Percentiles rank a stretch among this genome's conserved stretches.
Conservation (phyloP, 1,140 invertebrate genomes). For the Drosophila ogumai region DNA sequence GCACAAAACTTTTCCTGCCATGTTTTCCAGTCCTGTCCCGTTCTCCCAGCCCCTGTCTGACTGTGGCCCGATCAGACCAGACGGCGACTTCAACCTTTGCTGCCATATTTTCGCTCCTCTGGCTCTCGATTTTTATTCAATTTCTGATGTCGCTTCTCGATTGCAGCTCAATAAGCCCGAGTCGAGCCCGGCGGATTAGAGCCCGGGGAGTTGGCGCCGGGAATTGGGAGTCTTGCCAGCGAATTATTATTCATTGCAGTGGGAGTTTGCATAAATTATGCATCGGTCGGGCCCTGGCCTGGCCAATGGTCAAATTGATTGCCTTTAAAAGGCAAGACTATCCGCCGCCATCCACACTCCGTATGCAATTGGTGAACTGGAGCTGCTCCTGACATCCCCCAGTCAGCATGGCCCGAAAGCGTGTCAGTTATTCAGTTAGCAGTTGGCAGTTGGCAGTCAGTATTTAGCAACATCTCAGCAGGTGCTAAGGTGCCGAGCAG, state of each 20-base stretch:
- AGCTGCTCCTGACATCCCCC: slow-evolving; percentile 58
- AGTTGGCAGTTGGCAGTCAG: slow-evolving; percentile 26
- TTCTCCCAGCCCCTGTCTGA: slow-evolving; percentile 13
- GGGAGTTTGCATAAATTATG: slow-evolving; percentile 59
- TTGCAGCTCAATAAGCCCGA: slow-evolving; percentile 72
- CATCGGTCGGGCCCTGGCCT: slow-evolving; percentile 14
- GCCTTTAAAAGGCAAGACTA: slow-evolving; percentile 33
- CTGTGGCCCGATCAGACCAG: slow-evolving; percentile 57
- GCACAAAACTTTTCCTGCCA: slow-evolving; percentile 65
- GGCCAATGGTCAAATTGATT: slow-evolving; percentile 51
- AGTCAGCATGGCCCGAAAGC: slow-evolving; percentile 56
- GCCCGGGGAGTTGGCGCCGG: slow-evolving; percentile 48
- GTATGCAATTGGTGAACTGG: slow-evolving; percentile 23
- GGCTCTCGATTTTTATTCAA: slow-evolving; percentile 71
- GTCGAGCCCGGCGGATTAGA: slow-evolving; percentile 54
- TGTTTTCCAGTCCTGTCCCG: slow-evolving; percentile 43
- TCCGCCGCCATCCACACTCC: slow-evolving; percentile 18
- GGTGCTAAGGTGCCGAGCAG: slow-evolving; percentile 26
- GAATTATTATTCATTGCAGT: slow-evolving; percentile 78
- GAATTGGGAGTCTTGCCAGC: slow-evolving; percentile 48
- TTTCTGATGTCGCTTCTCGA: slow-evolving; percentile 63
- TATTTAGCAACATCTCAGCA: slow-evolving; percentile 45
- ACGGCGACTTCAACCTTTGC: slow-evolving; percentile 74
- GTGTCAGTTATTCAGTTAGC: slow-evolving; percentile 68
- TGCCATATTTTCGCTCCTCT: slow-evolving; percentile 59